These are phyloP conservation scores for Oceanodroma leucorhoa DNA, from an alignment of 2,797 vertebrate genomes.

Conservation along the genomic window DNA sequence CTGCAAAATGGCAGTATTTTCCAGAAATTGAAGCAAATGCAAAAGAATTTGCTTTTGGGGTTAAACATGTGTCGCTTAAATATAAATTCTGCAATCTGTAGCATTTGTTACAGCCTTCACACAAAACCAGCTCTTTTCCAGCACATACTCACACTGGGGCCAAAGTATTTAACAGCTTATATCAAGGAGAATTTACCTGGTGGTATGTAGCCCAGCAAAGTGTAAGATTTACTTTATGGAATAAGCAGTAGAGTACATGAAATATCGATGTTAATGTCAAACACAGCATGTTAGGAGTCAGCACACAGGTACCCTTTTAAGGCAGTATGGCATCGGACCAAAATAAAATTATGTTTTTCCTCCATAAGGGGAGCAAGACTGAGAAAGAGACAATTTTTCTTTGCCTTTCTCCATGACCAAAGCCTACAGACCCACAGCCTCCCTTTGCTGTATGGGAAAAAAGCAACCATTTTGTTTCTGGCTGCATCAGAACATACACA, in stretches of 20 bases:
- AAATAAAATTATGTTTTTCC: neutral
- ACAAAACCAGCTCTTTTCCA: neutral
- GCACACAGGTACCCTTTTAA: neutral
- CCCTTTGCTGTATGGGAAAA: neutral
- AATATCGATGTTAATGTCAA: neutral
- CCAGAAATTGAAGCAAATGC: neutral
- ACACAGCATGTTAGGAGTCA: neutral
- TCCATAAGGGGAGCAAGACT: neutral
- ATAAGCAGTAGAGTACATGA: neutral
- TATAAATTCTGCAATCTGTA: neutral
- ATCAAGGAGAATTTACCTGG: neutral
- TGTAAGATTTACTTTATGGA: neutral
- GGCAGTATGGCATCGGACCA: neutral
- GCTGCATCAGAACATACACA: neutral
- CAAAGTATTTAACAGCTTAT: neutral
- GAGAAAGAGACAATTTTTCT: neutral
- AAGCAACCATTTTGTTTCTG: neutral
- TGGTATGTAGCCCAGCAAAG: neutral
- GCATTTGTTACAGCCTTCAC: neutral
- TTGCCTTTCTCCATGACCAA: neutral
- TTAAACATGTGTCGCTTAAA: fast-evolving
- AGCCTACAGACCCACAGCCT: neutral
- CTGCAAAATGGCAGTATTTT: neutral
- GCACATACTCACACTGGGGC: neutral
- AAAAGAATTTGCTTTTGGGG: neutral